Evolutionary conservation across 2,113 vertebrate species (phyloP).

Genomic region (Nothobranchius furzeri): DNA sequence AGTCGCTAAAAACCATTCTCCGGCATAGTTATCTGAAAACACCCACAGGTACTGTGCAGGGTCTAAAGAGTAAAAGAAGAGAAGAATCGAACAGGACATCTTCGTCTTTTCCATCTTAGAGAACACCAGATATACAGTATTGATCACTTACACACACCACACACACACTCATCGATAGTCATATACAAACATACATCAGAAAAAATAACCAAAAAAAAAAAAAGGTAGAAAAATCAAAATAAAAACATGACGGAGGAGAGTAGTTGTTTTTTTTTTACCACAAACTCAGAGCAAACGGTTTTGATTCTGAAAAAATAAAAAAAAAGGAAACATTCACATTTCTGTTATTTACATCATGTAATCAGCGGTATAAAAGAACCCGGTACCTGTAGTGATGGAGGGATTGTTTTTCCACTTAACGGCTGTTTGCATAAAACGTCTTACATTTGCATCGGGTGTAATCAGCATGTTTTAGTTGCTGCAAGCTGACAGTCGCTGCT

Average conservation of each 20-base stretch:
- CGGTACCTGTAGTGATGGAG: constrained; percentile 75
- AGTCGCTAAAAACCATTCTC: constrained; percentile 81
- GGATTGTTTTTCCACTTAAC: constrained; percentile 56
- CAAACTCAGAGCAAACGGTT: constrained; percentile 76
- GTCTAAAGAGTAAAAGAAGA: constrained; percentile 59
- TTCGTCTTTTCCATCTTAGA: constrained; percentile 72
- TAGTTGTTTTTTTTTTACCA: constrained; percentile 70
- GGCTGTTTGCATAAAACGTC: constrained; percentile 61
- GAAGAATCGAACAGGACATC: constrained; percentile 72
- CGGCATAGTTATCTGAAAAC: constrained; percentile 74
- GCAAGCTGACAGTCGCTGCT: constrained; percentile 41
- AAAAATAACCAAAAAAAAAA: constrained; percentile 59
- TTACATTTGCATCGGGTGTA: constrained; percentile 52
- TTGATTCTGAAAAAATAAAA: constrained; percentile 78
- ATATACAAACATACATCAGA: constrained; percentile 65
- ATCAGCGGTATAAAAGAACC: constrained; percentile 62
- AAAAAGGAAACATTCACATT: constrained; percentile 77
- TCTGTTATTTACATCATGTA: constrained; percentile 78
- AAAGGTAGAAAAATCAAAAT: constrained; percentile 54
- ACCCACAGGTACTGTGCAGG: constrained; percentile 78
- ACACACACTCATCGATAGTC: constrained; percentile 67
- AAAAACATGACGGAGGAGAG: constrained; percentile 74
- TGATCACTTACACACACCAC: constrained; percentile 75
- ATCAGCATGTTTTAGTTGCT: constrained; percentile 67
- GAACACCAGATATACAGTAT: constrained; percentile 84